Percentiles rank a stretch among this genome's conserved stretches.
phyloP scores from a whole-genome alignment of 2,888 invertebrate genomes.

The Plebejus argus region DNA sequence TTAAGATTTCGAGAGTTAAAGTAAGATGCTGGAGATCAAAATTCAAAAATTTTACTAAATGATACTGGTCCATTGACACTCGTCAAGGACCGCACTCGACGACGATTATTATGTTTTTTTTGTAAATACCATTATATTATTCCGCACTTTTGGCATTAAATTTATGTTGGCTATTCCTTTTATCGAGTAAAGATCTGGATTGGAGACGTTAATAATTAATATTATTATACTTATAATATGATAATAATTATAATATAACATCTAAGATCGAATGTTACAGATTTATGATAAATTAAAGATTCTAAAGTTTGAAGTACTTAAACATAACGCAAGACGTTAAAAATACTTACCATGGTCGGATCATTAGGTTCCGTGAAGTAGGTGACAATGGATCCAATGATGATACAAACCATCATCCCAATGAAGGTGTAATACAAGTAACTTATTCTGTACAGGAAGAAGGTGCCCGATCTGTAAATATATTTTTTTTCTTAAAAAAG shows the following conservation, averaged over 20 bases:
- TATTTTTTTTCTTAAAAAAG: neutral
- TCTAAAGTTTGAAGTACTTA: too few species aligned
- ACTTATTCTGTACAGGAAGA: slow-evolving; percentile 85
- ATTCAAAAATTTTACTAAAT: neutral
- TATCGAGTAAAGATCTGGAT: neutral
- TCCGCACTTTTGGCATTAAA: too few species aligned
- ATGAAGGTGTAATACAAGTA: slow-evolving; percentile 89
- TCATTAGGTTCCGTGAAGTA: slow-evolving; percentile 84
- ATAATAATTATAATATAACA: too few species aligned
- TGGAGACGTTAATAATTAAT: too few species aligned
- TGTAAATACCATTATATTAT: too few species aligned
- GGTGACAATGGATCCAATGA: slow-evolving; percentile 85
- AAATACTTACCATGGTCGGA: slow-evolving; percentile 70
- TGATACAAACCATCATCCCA: slow-evolving; percentile 84
- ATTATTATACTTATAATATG: too few species aligned
- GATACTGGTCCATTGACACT: neutral
- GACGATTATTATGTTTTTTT: too few species aligned
- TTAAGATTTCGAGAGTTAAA: neutral
- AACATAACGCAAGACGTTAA: neutral
- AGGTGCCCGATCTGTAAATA: slow-evolving; percentile 77
- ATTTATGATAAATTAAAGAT: too few species aligned
- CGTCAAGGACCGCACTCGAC: too few species aligned
- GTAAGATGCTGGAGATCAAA: neutral
- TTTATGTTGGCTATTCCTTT: neutral
- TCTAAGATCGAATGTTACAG: neutral